Evolutionary conservation across 1,140 invertebrate genomes (phyloP).

Genomic region (Cotesia glomerata): DNA sequence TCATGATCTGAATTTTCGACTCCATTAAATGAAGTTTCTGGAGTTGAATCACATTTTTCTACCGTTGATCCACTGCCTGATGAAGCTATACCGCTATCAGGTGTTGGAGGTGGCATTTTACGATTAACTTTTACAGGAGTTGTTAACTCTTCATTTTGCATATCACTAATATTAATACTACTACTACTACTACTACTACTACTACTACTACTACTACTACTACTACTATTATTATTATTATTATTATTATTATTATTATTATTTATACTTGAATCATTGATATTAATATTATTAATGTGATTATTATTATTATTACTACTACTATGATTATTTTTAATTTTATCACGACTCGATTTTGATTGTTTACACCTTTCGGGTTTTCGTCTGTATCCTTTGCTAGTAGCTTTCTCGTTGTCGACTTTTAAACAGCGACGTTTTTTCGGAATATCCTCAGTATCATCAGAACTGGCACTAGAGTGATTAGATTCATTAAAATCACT

Average conservation of each 20-base stretch:
- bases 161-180: conserved; percentile 3
- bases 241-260: conserved; percentile 34
- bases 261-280: not conserved
- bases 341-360: conserved; percentile 31
- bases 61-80: conserved; percentile 43
- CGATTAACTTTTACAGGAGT: conserved; percentile 40
- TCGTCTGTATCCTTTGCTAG: not conserved
- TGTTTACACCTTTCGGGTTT: conserved; percentile 39
- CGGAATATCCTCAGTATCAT: conserved; percentile 20
- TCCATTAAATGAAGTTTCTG: conserved; percentile 29
- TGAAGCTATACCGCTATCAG: conserved; percentile 55
- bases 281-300: conserved; percentile 33
- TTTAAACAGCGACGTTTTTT: conserved; percentile 1
- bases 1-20: conserved; percentile 50
- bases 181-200: conserved; percentile 16
- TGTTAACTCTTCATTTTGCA: not conserved
- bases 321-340: conserved; percentile 27
- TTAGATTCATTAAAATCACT: conserved; percentile 45
- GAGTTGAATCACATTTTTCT: conserved; percentile 41
- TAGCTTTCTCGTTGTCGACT: conserved; percentile 25
- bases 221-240: conserved; percentile 24
- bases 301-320: conserved; percentile 8
- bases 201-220: conserved; percentile 21
- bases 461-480: conserved; percentile 40
- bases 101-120: conserved; percentile 40